These are phyloP conservation scores for Amblyornis subalaris DNA, from an alignment of 2,113 vertebrate species.

Conservation along the genomic window DNA sequence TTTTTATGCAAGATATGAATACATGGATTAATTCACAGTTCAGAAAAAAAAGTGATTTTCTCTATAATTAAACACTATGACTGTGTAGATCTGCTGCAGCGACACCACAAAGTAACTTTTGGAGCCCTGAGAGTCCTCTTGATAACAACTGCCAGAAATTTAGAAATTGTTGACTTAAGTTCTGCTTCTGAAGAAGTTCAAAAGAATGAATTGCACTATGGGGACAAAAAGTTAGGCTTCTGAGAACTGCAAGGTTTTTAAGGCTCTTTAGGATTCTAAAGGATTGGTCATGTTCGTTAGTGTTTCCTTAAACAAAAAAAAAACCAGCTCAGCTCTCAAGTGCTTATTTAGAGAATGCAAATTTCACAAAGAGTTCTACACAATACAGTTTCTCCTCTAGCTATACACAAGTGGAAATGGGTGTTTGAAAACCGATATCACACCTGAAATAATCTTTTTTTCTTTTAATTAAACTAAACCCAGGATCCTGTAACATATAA, in stretches of 20 bases:
- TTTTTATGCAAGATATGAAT: neutral
- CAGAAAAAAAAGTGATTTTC: neutral
- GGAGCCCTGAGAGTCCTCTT: neutral
- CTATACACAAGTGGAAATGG: slow-evolving; percentile 23
- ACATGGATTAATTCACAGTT: neutral
- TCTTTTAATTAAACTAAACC: slow-evolving; percentile 64
- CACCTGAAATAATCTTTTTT: slow-evolving; percentile 37
- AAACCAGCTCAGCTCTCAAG: neutral
- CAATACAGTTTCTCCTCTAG: neutral
- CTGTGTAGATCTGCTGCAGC: neutral
- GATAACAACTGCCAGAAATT: slow-evolving; percentile 25
- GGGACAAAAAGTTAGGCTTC: neutral
- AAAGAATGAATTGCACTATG: slow-evolving; percentile 5
- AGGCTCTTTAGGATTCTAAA: slow-evolving; percentile 11
- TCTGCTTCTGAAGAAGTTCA: slow-evolving; percentile 32
- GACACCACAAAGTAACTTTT: neutral
- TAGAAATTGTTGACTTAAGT: slow-evolving; percentile 4
- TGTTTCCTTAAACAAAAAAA: neutral
- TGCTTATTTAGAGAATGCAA: slow-evolving; percentile 39
- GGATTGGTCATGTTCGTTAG: slow-evolving; percentile 33
- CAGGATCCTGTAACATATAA: slow-evolving; percentile 56
- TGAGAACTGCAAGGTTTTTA: slow-evolving; percentile 31
- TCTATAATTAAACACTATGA: slow-evolving; percentile 7
- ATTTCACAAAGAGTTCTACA: slow-evolving; percentile 1
- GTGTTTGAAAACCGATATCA: slow-evolving; percentile 29